Conservation (phyloP, 2,797 vertebrate species). For the Gorsachius magnificus region DNA sequence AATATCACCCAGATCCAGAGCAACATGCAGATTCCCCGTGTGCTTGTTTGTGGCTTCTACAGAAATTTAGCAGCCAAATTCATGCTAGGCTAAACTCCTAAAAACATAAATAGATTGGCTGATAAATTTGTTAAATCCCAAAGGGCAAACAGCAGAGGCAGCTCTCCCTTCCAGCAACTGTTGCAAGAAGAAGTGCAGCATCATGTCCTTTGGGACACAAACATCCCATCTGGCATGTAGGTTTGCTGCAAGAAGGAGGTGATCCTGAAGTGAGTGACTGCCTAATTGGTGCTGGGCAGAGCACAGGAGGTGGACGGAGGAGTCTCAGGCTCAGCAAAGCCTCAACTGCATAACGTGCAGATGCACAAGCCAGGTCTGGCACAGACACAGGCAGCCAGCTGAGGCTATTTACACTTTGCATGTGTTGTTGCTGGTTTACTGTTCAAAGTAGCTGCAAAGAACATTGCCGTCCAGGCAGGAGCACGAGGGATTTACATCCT, state of each 20-base stretch:
- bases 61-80: not conserved
- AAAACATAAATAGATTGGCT: not conserved
- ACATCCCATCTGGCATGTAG: not conserved
- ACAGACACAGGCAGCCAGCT: not conserved
- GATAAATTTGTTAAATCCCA: not conserved
- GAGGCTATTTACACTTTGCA: not conserved
- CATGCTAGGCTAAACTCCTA: not conserved
- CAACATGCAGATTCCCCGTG: rapidly evolving
- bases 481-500: not conserved
- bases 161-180: not conserved
- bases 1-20: not conserved
- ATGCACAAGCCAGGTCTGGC: not conserved
- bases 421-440: not conserved
- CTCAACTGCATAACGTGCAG: not conserved
- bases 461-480: not conserved
- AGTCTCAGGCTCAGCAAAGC: not conserved
- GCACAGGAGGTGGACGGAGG: not conserved
- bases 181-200: not conserved
- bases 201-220: not conserved
- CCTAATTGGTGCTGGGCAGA: not conserved
- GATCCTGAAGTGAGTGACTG: not conserved
- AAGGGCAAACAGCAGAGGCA: not conserved
- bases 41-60: not conserved
- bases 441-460: not conserved
- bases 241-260: not conserved